Conservation (phyloP, 2,113 vertebrate species). For the Varanus komodoensis region DNA sequence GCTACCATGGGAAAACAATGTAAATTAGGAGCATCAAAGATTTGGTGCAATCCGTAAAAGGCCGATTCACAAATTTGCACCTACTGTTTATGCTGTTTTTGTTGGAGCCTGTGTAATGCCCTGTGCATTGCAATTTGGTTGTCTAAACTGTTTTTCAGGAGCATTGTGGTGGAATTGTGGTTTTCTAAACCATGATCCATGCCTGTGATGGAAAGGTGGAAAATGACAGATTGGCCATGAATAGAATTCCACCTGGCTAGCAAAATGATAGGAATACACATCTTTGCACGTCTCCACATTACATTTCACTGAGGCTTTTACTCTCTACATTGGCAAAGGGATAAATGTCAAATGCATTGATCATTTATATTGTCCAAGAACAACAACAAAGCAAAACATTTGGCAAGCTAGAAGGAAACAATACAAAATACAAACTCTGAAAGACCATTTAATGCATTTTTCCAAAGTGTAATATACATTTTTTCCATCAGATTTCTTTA, state of each 20-base stretch:
- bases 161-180: background rate
- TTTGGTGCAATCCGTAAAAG: slow-evolving; percentile 66
- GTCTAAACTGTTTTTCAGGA: background rate
- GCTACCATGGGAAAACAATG: background rate
- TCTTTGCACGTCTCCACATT: slow-evolving; percentile 26
- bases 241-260: background rate
- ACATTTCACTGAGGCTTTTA: slow-evolving; percentile 57
- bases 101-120: no score
- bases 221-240: background rate
- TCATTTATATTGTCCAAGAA: slow-evolving; percentile 52
- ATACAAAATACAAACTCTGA: slow-evolving; percentile 32
- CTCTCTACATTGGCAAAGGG: slow-evolving; percentile 37
- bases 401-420: slow-evolving; percentile 47
- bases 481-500: slow-evolving; percentile 36
- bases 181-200: background rate
- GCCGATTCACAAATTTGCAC: background rate
- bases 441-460: slow-evolving; percentile 33
- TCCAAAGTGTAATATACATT: slow-evolving; percentile 48
- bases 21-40: slow-evolving; percentile 48
- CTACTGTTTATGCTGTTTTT: background rate
- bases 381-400: slow-evolving; percentile 42
- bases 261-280: background rate
- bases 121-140: background rate
- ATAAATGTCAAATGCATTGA: slow-evolving; percentile 60
- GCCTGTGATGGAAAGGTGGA: background rate